Evolutionary conservation across 2,113 vertebrate genomes (phyloP).

Genomic region (Phylloscopus whistleri): DNA sequence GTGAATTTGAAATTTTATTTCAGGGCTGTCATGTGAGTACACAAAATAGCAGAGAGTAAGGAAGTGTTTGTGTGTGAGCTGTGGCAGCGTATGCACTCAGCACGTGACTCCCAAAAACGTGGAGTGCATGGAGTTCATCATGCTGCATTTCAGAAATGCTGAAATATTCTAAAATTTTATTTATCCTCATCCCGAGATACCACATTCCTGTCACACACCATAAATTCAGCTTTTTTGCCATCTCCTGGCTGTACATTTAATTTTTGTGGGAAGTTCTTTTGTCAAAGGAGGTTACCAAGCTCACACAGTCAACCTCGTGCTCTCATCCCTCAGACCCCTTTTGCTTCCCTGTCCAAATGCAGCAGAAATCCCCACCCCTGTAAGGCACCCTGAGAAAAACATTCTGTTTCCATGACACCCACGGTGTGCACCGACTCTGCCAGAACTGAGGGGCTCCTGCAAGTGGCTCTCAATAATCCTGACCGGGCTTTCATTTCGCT

Average conservation of each 20-base stretch:
- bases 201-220: not conserved
- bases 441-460: rapidly evolving
- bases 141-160: not conserved
- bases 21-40: not conserved
- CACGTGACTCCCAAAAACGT: not conserved
- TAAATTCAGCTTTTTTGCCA: not conserved
- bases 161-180: not conserved
- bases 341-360: not conserved
- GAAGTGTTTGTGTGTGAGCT: not conserved
- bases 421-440: not conserved
- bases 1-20: not conserved
- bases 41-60: not conserved
- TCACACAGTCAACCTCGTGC: not conserved
- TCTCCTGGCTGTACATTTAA: not conserved
- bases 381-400: not conserved
- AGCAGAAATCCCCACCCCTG: not conserved
- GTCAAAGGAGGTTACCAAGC: not conserved
- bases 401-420: not conserved
- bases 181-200: not conserved
- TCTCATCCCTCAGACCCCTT: not conserved
- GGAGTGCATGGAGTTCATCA: not conserved
- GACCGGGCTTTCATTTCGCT: not conserved
- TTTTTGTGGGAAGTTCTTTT: not conserved
- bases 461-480: not conserved
- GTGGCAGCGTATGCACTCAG: rapidly evolving